Evolutionary conservation across 2,797 vertebrate species (phyloP).

Genomic region (Onychomys arenicola): DNA sequence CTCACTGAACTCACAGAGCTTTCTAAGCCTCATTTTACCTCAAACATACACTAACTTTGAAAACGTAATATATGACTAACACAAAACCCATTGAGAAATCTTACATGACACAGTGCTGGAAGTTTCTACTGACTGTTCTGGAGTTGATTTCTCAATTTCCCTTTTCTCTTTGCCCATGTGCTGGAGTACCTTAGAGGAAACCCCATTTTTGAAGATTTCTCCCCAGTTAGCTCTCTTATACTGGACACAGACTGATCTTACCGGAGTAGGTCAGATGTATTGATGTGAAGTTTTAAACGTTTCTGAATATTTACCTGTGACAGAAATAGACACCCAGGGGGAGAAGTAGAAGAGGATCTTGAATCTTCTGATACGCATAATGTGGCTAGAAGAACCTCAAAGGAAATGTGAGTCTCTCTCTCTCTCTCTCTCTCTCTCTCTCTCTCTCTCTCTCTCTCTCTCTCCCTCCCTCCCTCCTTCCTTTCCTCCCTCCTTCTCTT

Average conservation of each 20-base stretch:
- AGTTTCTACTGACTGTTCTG: conserved; percentile 9
- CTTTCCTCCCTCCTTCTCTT: not conserved
- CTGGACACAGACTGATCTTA: not conserved
- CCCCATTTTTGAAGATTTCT: conserved; percentile 43
- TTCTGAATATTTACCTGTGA: conserved; percentile 45
- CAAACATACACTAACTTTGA: not conserved
- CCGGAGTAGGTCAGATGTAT: not conserved
- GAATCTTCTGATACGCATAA: not conserved
- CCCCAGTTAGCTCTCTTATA: not conserved
- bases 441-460: too few relatives aligned
- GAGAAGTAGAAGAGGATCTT: not conserved
- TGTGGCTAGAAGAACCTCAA: conserved; percentile 52
- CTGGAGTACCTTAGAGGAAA: conserved; percentile 52
- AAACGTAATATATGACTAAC: not conserved
- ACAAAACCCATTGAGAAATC: conserved; percentile 52
- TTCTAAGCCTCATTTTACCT: not conserved
- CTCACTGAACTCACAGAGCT: not conserved
- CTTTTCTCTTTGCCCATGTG: conserved; percentile 32
- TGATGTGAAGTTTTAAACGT: not conserved
- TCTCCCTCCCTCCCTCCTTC: not conserved
- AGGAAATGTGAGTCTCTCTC: conserved; percentile 58
- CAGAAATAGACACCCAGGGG: not conserved
- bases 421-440: not conserved
- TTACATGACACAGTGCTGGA: not conserved
- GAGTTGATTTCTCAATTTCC: conserved; percentile 72